Conservation (phyloP, 2,113 vertebrate genomes). For the Hypanus sabinus region DNA sequence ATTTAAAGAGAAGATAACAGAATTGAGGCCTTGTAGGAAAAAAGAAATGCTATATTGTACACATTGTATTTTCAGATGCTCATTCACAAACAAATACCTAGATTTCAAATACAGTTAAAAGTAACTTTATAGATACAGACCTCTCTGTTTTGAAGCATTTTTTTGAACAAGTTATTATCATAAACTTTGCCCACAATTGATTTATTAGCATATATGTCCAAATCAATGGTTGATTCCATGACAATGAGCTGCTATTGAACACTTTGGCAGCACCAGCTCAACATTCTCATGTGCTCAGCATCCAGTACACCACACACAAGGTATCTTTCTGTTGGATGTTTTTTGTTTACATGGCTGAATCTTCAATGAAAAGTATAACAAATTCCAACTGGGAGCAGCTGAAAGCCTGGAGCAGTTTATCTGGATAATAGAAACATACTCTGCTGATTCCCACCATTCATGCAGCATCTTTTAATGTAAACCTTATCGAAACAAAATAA, state of each 20-base stretch:
- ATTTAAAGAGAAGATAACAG: too few species aligned
- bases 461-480: background rate
- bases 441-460: background rate
- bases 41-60: background rate
- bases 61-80: too few species aligned
- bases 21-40: background rate
- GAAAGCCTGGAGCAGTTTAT: background rate
- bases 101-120: background rate
- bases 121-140: background rate
- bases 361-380: constrained; percentile 1
- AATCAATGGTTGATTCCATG: background rate
- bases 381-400: constrained; percentile 25
- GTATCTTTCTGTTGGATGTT: background rate
- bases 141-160: background rate
- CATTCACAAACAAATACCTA: background rate
- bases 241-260: background rate
- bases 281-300: background rate
- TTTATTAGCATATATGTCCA: background rate
- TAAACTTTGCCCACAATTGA: background rate
- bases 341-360: constrained; percentile 26
- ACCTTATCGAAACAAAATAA: background rate
- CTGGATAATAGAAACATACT: background rate
- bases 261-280: too few species aligned
- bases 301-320: background rate
- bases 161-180: background rate